Percentiles rank a stretch among this genome's conserved stretches.
phyloP scores from a whole-genome alignment of 2,888 invertebrate genomes.

The Acleris cristana region DNA sequence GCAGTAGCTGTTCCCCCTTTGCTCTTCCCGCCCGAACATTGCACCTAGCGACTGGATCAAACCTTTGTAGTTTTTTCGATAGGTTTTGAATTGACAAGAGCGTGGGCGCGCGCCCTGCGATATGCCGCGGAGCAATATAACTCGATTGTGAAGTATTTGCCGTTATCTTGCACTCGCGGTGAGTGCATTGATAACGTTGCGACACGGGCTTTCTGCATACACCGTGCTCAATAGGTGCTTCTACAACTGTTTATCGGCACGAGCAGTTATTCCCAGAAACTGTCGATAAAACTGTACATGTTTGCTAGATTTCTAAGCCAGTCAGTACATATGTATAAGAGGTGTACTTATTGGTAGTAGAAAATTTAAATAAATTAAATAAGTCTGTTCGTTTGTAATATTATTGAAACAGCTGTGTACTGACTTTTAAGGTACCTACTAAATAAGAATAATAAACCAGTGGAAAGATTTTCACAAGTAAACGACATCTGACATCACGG shows the following conservation, averaged over 20 bases:
- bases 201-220: constrained; percentile 44
- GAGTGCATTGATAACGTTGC: constrained; percentile 63
- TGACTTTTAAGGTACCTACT: too few relatives aligned
- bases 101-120: constrained; percentile 61
- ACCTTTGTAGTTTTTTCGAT: constrained; percentile 67
- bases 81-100: constrained; percentile 64
- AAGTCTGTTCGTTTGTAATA: too few relatives aligned
- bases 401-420: too few relatives aligned
- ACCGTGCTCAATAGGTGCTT: constrained; percentile 35
- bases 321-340: too few relatives aligned
- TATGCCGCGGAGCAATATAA: constrained; percentile 60
- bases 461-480: too few relatives aligned
- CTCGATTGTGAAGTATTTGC: constrained; percentile 63
- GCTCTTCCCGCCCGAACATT: constrained; percentile 53
- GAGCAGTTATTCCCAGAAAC: constrained; percentile 25
- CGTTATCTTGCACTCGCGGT: constrained; percentile 66
- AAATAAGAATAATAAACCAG: too few relatives aligned
- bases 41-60: constrained; percentile 64
- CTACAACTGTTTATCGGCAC: constrained; percentile 31
- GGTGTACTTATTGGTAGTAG: too few relatives aligned
- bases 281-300: constrained; percentile 7
- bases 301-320: too few relatives aligned
- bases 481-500: too few relatives aligned
- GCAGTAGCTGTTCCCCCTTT: constrained; percentile 58
- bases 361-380: too few relatives aligned